Conservation (phyloP, 2,888 invertebrate species). For the Athalia circularis region DNA sequence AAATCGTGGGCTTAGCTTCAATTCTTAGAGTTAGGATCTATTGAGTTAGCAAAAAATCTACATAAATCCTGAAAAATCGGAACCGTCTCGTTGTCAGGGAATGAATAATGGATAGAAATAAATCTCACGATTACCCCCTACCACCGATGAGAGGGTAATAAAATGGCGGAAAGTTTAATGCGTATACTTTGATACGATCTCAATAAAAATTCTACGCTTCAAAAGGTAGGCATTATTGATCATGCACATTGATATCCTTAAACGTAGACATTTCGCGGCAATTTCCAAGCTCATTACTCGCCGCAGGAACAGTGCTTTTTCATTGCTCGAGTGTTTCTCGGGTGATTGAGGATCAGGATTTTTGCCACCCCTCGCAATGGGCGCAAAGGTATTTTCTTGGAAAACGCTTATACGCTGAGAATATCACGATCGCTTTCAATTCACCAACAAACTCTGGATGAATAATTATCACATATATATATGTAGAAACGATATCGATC, state of each 20-base stretch:
- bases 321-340: slow-evolving; percentile 26
- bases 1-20: too few relatives aligned
- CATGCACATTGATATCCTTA: slow-evolving; percentile 27
- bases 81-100: too few relatives aligned
- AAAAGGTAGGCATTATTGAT: slow-evolving; percentile 38
- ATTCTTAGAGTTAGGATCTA: too few relatives aligned
- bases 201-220: slow-evolving; percentile 24
- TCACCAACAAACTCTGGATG: too few relatives aligned
- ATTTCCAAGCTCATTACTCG: slow-evolving; percentile 15
- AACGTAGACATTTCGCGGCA: slow-evolving; percentile 37
- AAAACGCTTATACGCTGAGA: not conserved
- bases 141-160: slow-evolving; percentile 15
- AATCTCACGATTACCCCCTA: slow-evolving; percentile 3
- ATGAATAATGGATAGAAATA: not conserved
- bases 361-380: slow-evolving; percentile 9
- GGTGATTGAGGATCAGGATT: slow-evolving; percentile 36
- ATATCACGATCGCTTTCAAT: not conserved
- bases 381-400: not conserved
- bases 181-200: slow-evolving; percentile 24
- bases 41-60: too few relatives aligned
- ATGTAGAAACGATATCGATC: too few relatives aligned
- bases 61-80: too few relatives aligned
- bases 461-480: too few relatives aligned
- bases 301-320: slow-evolving; percentile 16
- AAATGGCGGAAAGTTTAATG: slow-evolving; percentile 21